Evolutionary conservation across 1,140 invertebrate genomes (phyloP).

Genomic region (Zaprionus vittiger): DNA sequence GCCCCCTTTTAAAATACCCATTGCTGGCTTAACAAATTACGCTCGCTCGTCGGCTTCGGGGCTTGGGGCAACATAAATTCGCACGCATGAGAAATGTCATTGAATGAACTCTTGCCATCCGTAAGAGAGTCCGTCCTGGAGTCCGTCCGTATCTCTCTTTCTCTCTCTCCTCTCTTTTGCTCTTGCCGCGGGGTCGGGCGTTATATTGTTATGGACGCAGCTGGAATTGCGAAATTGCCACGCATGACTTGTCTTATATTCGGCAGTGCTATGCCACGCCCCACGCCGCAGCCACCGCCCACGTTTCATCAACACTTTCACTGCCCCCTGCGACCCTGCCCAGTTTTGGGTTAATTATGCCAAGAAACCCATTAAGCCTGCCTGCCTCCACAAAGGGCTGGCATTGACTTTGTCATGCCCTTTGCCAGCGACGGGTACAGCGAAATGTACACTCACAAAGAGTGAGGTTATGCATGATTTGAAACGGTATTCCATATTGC

Average conservation of each 20-base stretch:
- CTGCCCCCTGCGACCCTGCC: conserved; percentile 17
- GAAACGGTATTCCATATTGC: not conserved
- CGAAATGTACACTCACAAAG: not conserved
- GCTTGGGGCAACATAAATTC: conserved; percentile 65
- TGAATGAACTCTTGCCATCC: conserved; percentile 48
- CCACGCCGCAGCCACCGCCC: conserved; percentile 5
- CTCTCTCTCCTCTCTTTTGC: not conserved
- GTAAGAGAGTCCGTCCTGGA: not conserved
- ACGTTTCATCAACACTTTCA: conserved; percentile 65
- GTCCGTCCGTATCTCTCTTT: not conserved
- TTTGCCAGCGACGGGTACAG: not conserved
- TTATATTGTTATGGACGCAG: conserved; percentile 67
- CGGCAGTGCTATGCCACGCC: conserved; percentile 38
- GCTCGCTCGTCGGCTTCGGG: conserved; percentile 32
- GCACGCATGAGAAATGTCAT: conserved; percentile 77
- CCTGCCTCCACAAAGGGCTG: conserved; percentile 32
- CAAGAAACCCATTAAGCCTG: conserved; percentile 73
- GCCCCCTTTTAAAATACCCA: conserved; percentile 29
- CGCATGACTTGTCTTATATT: conserved; percentile 76
- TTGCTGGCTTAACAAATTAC: conserved; percentile 43
- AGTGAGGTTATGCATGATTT: not conserved
- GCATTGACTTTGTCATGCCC: conserved; percentile 59
- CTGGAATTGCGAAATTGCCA: conserved; percentile 68
- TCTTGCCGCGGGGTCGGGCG: not conserved
- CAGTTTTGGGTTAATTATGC: conserved; percentile 74